These are phyloP conservation scores for Hylomyscus alleni DNA, from an alignment of 2,797 vertebrate genomes.

Conservation along the genomic window DNA sequence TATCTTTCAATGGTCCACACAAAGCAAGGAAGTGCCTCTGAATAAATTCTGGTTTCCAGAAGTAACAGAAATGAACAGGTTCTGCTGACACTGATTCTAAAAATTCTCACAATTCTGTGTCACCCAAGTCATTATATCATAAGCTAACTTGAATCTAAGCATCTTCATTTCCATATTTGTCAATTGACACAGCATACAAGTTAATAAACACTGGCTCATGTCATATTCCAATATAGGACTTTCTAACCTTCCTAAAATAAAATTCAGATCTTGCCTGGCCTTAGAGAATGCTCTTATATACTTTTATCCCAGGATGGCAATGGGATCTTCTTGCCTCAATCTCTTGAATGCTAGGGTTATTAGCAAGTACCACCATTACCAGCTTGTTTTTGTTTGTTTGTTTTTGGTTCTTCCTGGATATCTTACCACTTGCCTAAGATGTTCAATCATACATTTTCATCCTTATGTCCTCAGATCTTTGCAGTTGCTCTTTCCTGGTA, in stretches of 20 bases:
- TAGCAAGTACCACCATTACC: too few species aligned
- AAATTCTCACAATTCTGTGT: background rate
- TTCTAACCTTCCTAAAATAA: conserved; percentile 6
- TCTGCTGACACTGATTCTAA: background rate
- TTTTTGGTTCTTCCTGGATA: background rate
- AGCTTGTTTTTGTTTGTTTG: background rate
- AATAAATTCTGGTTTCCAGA: background rate
- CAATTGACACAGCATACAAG: background rate
- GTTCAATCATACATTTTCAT: background rate
- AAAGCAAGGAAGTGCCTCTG: background rate
- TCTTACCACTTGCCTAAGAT: background rate
- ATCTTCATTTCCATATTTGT: background rate
- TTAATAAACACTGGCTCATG: background rate
- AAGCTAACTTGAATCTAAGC: background rate
- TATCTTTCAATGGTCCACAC: background rate
- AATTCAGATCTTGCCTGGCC: background rate
- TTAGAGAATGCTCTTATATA: background rate
- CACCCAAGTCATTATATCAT: background rate
- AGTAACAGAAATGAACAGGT: background rate
- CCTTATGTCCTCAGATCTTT: background rate
- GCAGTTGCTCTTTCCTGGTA: background rate
- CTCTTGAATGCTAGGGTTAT: background rate
- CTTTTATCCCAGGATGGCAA: background rate
- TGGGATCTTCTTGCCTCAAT: background rate
- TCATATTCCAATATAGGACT: background rate